Percentiles rank a stretch among this genome's conserved stretches.
These are phyloP conservation scores for Sphyrna mokarran DNA, from an alignment of 2,113 vertebrate genomes.

Conservation along the genomic window DNA sequence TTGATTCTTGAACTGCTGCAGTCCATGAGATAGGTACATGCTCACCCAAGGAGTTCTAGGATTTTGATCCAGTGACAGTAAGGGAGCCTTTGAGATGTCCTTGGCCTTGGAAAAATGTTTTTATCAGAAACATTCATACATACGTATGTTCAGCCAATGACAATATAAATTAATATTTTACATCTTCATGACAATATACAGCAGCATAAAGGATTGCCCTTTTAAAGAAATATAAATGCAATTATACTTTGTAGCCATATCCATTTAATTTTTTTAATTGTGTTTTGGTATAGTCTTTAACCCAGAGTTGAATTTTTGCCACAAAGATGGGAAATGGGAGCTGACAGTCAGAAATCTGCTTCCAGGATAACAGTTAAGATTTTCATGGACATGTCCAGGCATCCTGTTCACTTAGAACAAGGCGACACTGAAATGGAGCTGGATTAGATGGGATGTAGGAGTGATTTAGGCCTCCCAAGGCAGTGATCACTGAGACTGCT, in stretches of 20 bases:
- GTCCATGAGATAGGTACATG: too few relatives aligned
- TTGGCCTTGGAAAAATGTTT: too few relatives aligned
- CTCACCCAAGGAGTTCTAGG: too few relatives aligned
- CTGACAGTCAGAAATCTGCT: background rate
- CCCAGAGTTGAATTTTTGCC: background rate
- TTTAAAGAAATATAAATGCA: background rate
- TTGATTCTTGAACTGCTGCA: too few relatives aligned
- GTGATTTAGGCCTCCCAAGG: background rate
- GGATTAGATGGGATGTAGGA: background rate
- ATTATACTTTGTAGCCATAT: background rate
- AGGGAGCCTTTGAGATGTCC: too few relatives aligned
- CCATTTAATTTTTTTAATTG: background rate
- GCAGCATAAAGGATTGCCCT: background rate
- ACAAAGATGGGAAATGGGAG: background rate
- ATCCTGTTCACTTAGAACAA: background rate
- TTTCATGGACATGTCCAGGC: background rate
- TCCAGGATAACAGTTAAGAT: background rate
- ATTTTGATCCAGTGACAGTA: too few relatives aligned
- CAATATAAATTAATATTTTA: too few relatives aligned
- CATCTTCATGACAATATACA: too few relatives aligned
- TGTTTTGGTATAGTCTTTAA: background rate
- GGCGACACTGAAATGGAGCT: background rate
- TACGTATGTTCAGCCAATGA: too few relatives aligned
- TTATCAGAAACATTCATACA: too few relatives aligned
- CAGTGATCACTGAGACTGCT: background rate